A percentile compares a stretch with the other conserved stretches of the same genome.
Evolutionary conservation across 2,113 vertebrate genomes (phyloP).

Genomic region (Lynx canadensis): DNA sequence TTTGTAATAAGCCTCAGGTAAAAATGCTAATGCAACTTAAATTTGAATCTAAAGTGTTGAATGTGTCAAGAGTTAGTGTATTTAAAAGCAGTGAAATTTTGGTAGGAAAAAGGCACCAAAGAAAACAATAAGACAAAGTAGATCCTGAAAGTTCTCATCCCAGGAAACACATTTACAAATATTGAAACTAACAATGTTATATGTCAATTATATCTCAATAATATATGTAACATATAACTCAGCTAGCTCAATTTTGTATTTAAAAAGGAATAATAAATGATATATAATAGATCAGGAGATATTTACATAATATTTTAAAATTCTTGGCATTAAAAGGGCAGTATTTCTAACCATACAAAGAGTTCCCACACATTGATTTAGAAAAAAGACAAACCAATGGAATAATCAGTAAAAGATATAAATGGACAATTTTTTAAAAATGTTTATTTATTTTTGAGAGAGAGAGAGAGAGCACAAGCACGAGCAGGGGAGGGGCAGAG

Average conservation of each 20-base stretch:
- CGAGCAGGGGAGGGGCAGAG: too few relatives aligned
- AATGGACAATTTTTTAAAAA: background rate
- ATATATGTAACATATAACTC: background rate
- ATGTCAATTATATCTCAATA: background rate
- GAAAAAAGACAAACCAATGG: background rate
- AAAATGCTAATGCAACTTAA: slow-evolving; percentile 22
- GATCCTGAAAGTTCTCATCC: background rate
- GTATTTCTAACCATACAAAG: background rate
- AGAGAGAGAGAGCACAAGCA: too few relatives aligned
- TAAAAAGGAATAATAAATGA: slow-evolving; percentile 1
- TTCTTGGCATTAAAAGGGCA: background rate
- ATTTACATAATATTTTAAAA: background rate
- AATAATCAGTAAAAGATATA: background rate
- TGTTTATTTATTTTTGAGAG: too few relatives aligned
- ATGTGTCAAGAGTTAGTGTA: background rate
- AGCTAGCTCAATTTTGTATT: background rate
- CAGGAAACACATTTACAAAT: background rate
- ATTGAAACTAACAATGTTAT: background rate
- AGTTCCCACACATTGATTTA: background rate
- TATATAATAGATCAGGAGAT: background rate
- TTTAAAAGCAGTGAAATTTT: slow-evolving; percentile 5
- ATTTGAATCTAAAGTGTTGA: background rate
- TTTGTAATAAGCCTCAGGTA: slow-evolving; percentile 17
- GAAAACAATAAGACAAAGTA: background rate
- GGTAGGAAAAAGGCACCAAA: background rate